These are phyloP conservation scores for Seladonia tumulorum DNA, from an alignment of 2,888 invertebrate species.

Conservation along the genomic window DNA sequence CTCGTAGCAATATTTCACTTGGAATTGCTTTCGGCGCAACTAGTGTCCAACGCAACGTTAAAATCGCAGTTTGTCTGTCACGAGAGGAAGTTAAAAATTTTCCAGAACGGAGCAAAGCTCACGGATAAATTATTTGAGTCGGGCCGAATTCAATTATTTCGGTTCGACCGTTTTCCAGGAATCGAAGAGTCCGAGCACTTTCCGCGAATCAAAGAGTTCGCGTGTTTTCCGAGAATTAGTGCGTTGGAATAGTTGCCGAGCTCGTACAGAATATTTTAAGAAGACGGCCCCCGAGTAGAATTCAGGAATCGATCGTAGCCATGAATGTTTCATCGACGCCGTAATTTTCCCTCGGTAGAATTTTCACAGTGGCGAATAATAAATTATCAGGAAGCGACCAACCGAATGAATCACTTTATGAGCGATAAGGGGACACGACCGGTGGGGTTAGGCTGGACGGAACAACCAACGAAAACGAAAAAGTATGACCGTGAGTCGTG, in stretches of 20 bases:
- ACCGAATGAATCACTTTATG: neutral
- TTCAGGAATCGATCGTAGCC: neutral
- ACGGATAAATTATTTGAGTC: neutral
- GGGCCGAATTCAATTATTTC: neutral
- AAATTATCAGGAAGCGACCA: neutral
- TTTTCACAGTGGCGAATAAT: slow-evolving; percentile 13
- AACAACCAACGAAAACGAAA: neutral
- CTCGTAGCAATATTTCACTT: neutral
- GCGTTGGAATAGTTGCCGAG: neutral
- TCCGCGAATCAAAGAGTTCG: neutral
- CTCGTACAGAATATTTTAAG: neutral
- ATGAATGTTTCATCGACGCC: neutral
- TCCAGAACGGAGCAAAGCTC: neutral
- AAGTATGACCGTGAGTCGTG: slow-evolving; percentile 30
- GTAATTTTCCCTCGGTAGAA: neutral
- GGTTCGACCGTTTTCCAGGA: neutral
- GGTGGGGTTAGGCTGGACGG: too few species aligned
- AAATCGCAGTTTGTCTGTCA: neutral
- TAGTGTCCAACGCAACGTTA: too few species aligned
- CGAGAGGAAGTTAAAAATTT: neutral
- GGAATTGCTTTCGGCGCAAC: neutral
- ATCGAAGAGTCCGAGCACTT: neutral
- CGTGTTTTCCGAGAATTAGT: neutral
- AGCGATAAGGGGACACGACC: neutral
- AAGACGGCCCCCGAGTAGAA: neutral